These are phyloP conservation scores for Pluvialis apricaria DNA, from an alignment of 2,113 vertebrate genomes.

Conservation along the genomic window DNA sequence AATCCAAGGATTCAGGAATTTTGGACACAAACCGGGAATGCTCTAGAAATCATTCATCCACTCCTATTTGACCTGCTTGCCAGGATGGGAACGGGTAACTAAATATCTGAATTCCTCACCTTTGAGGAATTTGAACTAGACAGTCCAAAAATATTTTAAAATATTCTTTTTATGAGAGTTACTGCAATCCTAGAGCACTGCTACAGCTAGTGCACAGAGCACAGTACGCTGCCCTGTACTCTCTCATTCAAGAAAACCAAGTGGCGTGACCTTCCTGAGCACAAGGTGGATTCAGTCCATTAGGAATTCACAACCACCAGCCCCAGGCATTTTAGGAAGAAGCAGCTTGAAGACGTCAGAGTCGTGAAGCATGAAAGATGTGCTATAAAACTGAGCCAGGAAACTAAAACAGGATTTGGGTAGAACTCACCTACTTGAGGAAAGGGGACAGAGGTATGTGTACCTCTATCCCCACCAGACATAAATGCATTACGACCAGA, in stretches of 20 bases:
- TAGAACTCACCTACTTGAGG: background rate
- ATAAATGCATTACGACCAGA: background rate
- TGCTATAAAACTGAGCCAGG: background rate
- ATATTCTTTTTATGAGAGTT: background rate
- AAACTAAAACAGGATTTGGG: background rate
- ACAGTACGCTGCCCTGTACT: background rate
- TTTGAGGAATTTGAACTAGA: background rate
- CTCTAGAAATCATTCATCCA: background rate
- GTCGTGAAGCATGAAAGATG: background rate
- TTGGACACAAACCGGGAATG: background rate
- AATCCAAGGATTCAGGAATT: background rate
- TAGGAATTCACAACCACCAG: background rate
- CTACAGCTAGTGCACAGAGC: background rate
- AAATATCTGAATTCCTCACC: background rate
- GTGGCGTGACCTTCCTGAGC: background rate
- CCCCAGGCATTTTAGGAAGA: background rate
- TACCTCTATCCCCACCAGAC: background rate
- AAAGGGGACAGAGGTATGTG: background rate
- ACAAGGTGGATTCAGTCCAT: background rate
- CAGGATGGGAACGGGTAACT: background rate
- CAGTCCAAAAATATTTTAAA: background rate
- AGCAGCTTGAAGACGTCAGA: background rate
- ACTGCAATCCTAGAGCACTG: background rate
- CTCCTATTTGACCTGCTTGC: background rate
- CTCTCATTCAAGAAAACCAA: background rate